phyloP scores from a whole-genome alignment of 2,797 vertebrate species.

The Chelmon rostratus region DNA sequence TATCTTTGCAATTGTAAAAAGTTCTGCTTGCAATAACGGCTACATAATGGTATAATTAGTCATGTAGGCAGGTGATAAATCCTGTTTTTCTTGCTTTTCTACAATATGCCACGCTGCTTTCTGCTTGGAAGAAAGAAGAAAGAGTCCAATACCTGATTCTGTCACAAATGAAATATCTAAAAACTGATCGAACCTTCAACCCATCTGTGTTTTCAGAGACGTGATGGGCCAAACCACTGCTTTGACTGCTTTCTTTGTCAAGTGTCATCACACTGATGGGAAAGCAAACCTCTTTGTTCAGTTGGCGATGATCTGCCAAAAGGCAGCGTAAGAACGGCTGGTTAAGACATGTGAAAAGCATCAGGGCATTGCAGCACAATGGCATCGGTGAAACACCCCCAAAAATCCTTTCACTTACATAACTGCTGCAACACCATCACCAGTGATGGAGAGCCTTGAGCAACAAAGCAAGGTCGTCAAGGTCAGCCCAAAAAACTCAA shows the following conservation, averaged over 20 bases:
- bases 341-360: conserved; percentile 13
- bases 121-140: not conserved
- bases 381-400: conserved; percentile 9
- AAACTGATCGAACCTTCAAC: conserved; percentile 25
- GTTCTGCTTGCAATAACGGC: not conserved
- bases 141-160: conserved; percentile 1
- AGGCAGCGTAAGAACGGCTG: not conserved
- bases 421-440: conserved; percentile 12
- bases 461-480: not conserved
- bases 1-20: not conserved
- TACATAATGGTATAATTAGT: conserved; percentile 1
- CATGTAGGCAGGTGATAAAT: not conserved
- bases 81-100: conserved; percentile 6
- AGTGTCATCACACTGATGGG: conserved; percentile 5
- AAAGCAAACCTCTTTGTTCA: conserved; percentile 11
- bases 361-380: conserved; percentile 12
- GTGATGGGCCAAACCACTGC: conserved; percentile 2
- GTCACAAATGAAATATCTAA: conserved; percentile 5
- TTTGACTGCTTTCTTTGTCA: conserved; percentile 10
- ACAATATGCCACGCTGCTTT: not conserved
- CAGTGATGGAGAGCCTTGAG: conserved; percentile 18
- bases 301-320: conserved; percentile 7
- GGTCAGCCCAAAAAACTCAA: not conserved
- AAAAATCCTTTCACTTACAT: conserved; percentile 10
- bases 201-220: conserved; percentile 18